These are phyloP conservation scores for Geococcyx californianus DNA, from an alignment of 2,113 vertebrate genomes.

Conservation along the genomic window DNA sequence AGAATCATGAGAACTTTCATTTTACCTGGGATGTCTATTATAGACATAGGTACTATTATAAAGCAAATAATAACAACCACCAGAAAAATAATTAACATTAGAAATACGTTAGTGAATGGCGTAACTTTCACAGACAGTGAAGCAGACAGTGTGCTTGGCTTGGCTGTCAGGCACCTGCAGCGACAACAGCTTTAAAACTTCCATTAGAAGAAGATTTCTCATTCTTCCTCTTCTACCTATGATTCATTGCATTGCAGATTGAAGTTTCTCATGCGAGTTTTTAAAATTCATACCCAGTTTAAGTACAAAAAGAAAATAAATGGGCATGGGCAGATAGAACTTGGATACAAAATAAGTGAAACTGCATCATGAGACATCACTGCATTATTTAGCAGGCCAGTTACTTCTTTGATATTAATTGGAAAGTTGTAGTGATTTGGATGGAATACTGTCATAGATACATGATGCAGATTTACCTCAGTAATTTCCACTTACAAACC, in stretches of 20 bases:
- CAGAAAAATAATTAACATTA: background rate
- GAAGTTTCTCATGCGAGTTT: background rate
- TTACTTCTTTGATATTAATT: background rate
- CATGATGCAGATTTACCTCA: background rate
- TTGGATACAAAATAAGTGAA: background rate
- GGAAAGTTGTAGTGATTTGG: background rate
- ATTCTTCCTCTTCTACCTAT: background rate
- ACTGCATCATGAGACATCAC: background rate
- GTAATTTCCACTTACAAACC: background rate
- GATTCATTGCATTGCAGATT: background rate
- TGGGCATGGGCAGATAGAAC: background rate
- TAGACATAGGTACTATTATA: background rate
- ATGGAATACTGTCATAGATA: background rate
- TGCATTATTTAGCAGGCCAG: background rate
- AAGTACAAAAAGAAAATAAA: background rate
- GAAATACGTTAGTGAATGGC: background rate
- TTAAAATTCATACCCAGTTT: background rate
- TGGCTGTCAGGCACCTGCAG: background rate
- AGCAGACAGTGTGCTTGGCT: background rate
- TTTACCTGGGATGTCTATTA: background rate
- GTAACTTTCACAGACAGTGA: background rate
- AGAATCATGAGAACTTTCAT: background rate
- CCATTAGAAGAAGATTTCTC: background rate
- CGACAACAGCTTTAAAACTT: background rate
- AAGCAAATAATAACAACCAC: background rate